Evolutionary conservation across 2,888 invertebrate genomes (phyloP), one percentile per base, ranked within the genome.

Genomic region (Monoplex corrugatus): DNA sequence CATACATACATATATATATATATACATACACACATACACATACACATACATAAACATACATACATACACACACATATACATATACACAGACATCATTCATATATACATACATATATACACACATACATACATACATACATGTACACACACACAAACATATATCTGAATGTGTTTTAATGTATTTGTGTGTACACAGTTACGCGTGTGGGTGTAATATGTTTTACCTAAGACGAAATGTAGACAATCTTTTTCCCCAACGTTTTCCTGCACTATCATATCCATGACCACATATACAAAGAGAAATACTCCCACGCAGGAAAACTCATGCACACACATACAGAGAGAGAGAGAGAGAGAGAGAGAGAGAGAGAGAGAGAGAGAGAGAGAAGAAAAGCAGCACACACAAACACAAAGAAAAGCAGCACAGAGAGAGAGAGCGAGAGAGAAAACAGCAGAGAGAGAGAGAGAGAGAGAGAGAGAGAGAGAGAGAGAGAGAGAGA

Each of bases 401-500:
- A 28, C 23, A 8, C 40, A 43, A 43, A 40, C 5, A 40, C 19
- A 16, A 38, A 16, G 43, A 23, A 38, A 38, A 68, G n/a, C 6
- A 28, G 28, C 23, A 63, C 3, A 32, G 35, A 35, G 72, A 35
- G 72, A 16, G 35, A 35, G 63, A 63, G 35, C 3, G 40, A 40
- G 40, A 78, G 40, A 40, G 40, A 40, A 19, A 78, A 23, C 13
- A 5, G 3, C 40, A 78, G 72, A 32, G 35, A 32, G 72, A 63
- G 63, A 19, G 28, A 68, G 28, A n/a, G 63, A 68, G n/a, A n/a
- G n/a, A n/a, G n/a, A n/a, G n/a, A n/a, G n/a, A n/a, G 68, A 68
- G 19, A 68, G 80, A 80, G 28, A 80, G 43, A 80, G 28, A 80
- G 80, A 80, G 16, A 80, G 80, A 80, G 28, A 80, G 43, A 80